These are phyloP conservation scores for Tethea ocularis DNA, from an alignment of 2,888 invertebrate species.

Conservation along the genomic window DNA sequence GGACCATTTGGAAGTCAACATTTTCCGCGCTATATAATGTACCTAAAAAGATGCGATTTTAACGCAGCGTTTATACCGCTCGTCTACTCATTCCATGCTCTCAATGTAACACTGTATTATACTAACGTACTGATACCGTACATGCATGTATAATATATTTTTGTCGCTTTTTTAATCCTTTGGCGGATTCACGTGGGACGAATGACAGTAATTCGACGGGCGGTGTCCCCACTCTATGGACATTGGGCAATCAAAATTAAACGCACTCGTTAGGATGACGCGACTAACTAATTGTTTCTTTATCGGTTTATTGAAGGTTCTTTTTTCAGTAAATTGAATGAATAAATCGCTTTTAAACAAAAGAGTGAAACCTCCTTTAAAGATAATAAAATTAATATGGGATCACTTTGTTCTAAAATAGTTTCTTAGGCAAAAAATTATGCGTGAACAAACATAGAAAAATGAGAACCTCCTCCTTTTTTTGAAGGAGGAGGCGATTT, in stretches of 20 bases:
- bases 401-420: too few relatives aligned
- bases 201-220: conserved; percentile 4
- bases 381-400: too few relatives aligned
- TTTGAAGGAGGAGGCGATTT: too few relatives aligned
- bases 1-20: too few relatives aligned
- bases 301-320: conserved; percentile 28
- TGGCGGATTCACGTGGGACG: conserved; percentile 8
- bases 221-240: background rate
- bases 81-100: background rate
- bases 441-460: too few relatives aligned
- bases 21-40: too few relatives aligned
- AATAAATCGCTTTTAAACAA: background rate
- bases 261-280: conserved; percentile 26
- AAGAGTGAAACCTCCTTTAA: background rate
- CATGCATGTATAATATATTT: conserved; percentile 10
- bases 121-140: conserved; percentile 3
- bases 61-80: background rate
- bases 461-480: too few relatives aligned
- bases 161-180: conserved; percentile 13
- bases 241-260: conserved; percentile 32
- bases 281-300: conserved; percentile 31
- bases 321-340: conserved; percentile 10
- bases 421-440: too few relatives aligned
- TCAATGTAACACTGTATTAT: background rate
- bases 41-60: background rate